These are phyloP conservation scores for Dipodomys spectabilis DNA, from an alignment of 2,113 vertebrate species.

Conservation along the genomic window DNA sequence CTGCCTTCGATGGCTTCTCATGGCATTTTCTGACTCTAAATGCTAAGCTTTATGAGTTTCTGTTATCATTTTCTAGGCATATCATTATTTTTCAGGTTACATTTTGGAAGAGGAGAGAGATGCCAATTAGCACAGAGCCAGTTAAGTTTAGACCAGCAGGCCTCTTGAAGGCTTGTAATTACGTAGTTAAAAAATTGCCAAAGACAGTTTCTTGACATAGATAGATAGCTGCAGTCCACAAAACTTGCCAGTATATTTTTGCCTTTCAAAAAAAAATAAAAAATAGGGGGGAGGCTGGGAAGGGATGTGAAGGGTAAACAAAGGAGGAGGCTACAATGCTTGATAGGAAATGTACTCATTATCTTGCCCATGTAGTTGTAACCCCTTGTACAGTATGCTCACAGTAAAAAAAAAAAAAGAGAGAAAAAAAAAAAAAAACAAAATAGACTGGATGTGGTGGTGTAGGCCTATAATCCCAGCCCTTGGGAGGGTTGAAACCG, in stretches of 20 bases:
- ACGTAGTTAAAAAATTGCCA: conserved; percentile 25
- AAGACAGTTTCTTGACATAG: conserved; percentile 35
- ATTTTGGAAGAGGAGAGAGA: conserved; percentile 75
- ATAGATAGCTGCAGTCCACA: not conserved
- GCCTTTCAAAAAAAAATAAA: conserved; percentile 13
- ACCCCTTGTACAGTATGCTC: too few relatives aligned
- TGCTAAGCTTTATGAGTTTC: conserved; percentile 71
- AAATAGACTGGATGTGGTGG: not conserved
- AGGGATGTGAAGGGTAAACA: too few relatives aligned
- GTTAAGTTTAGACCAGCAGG: conserved; percentile 26
- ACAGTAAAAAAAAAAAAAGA: too few relatives aligned
- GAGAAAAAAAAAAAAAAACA: not conserved
- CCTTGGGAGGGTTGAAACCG: not conserved
- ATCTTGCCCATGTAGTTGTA: too few relatives aligned
- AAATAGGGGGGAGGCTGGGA: too few relatives aligned
- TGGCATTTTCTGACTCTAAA: conserved; percentile 52
- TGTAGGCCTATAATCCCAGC: not conserved
- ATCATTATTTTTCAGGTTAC: conserved; percentile 71
- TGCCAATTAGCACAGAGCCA: conserved; percentile 66
- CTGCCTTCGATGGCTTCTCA: conserved; percentile 59
- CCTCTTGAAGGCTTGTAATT: conserved; percentile 65
- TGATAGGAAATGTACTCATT: too few relatives aligned
- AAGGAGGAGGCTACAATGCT: too few relatives aligned
- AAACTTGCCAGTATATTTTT: conserved; percentile 67
- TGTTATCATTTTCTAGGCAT: conserved; percentile 56